phyloP scores from a whole-genome alignment of 2,797 vertebrate genomes.

The Bradypodion pumilum region DNA sequence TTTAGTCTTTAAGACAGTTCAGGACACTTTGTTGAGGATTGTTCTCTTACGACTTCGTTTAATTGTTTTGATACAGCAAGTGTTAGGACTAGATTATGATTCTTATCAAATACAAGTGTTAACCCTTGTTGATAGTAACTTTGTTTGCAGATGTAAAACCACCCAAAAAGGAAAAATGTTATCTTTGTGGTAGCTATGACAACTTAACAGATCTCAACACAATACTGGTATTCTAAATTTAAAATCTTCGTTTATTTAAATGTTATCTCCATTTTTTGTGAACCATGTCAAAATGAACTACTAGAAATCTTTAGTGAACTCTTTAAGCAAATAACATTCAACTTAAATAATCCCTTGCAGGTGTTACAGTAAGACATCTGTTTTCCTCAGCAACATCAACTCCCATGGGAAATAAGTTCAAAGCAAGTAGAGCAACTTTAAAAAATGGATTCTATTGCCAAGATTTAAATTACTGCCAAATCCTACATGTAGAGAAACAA shows the following conservation, averaged over 20 bases:
- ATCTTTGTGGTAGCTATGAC: constrained; percentile 52
- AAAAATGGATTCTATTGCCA: constrained; percentile 62
- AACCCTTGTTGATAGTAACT: not conserved
- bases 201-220: constrained; percentile 66
- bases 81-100: not conserved
- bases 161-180: constrained; percentile 15
- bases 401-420: constrained; percentile 73
- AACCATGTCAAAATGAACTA: constrained; percentile 71
- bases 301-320: constrained; percentile 59
- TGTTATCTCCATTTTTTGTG: constrained; percentile 59
- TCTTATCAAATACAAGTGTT: not conserved
- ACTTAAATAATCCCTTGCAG: constrained; percentile 64
- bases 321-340: constrained; percentile 72
- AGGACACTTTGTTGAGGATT: not conserved
- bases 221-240: constrained; percentile 63
- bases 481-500: constrained; percentile 59
- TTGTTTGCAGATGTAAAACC: constrained; percentile 3
- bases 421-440: constrained; percentile 61
- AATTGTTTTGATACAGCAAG: not conserved
- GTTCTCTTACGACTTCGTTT: not conserved
- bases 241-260: constrained; percentile 66
- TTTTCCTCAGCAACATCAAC: constrained; percentile 70
- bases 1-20: not conserved
- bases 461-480: constrained; percentile 58
- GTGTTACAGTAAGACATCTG: constrained; percentile 67